A percentile compares a stretch with the other conserved stretches of the same genome.
Conservation (phyloP, 2,888 invertebrate species). For the Euplagia quadripunctaria region DNA sequence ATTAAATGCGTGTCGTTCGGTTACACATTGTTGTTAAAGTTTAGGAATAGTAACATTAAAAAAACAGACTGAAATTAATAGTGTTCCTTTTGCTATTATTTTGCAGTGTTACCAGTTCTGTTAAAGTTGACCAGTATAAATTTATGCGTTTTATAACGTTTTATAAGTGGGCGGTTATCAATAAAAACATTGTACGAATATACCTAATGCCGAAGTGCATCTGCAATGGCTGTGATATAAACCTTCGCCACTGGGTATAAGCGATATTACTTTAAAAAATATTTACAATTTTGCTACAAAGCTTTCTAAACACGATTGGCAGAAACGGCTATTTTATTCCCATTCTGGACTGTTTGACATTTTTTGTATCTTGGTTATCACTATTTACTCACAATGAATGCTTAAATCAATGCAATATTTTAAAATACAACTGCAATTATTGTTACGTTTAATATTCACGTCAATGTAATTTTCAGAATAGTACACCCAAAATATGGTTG, state of each 20-base stretch:
- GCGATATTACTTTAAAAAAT: slow-evolving; percentile 47
- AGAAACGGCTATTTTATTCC: slow-evolving; percentile 50
- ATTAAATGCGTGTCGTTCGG: slow-evolving; percentile 72
- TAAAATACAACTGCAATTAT: background rate
- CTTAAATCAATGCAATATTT: background rate
- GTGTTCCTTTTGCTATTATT: slow-evolving; percentile 54
- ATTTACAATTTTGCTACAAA: slow-evolving; percentile 51
- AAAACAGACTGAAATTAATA: slow-evolving; percentile 47
- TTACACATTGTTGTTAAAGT: slow-evolving; percentile 56
- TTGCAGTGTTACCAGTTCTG: slow-evolving; percentile 58
- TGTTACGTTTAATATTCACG: slow-evolving; percentile 6
- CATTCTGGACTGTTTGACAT: slow-evolving; percentile 4
- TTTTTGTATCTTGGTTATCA: slow-evolving; percentile 1
- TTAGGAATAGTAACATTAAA: slow-evolving; percentile 28
- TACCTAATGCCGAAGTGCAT: slow-evolving; percentile 80
- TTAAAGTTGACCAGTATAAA: slow-evolving; percentile 37
- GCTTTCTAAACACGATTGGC: slow-evolving; percentile 66
- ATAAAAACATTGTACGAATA: slow-evolving; percentile 70
- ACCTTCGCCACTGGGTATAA: slow-evolving; percentile 80
- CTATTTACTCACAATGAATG: slow-evolving; percentile 12
- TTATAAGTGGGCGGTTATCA: slow-evolving; percentile 62
- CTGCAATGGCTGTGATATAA: slow-evolving; percentile 82
- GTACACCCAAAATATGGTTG: slow-evolving; percentile 7
- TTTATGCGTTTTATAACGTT: slow-evolving; percentile 45
- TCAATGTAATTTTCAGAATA: slow-evolving; percentile 12